A percentile compares a stretch with the other conserved stretches of the same genome.
phyloP scores from a whole-genome alignment of 2,113 vertebrate species.

The Centropus bengalensis region DNA sequence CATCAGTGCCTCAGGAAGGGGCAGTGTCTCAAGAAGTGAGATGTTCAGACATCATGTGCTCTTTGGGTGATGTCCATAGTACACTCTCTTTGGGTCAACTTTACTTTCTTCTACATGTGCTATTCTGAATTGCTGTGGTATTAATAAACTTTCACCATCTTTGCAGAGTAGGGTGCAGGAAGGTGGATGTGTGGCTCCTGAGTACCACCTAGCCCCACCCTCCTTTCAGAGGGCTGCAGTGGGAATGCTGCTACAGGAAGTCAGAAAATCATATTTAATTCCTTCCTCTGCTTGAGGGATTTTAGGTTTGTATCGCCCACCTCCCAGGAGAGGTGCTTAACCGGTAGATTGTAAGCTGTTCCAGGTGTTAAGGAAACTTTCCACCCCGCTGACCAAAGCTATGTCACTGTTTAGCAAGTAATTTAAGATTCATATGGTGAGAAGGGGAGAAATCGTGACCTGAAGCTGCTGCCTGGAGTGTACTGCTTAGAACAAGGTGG shows the following conservation, averaged over 20 bases:
- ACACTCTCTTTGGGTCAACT: not conserved
- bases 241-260: not conserved
- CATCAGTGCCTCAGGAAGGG: not conserved
- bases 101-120: fast-evolving
- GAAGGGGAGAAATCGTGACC: constrained; percentile 43
- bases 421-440: constrained; percentile 58
- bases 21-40: not conserved
- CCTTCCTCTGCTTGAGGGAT: constrained; percentile 48
- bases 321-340: constrained; percentile 37
- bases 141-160: not conserved
- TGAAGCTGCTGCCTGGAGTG: not conserved
- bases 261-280: constrained; percentile 41
- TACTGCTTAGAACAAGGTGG: not conserved
- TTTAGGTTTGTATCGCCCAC: constrained; percentile 22
- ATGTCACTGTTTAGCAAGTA: constrained; percentile 41
- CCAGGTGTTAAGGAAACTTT: constrained; percentile 64
- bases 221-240: not conserved
- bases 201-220: not conserved
- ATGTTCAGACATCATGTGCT: not conserved
- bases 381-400: constrained; percentile 34
- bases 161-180: fast-evolving
- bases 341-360: constrained; percentile 38
- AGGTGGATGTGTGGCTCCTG: not conserved
- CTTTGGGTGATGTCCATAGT: not conserved
- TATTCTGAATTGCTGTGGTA: fast-evolving